phyloP scores from a whole-genome alignment of 2,113 vertebrate species.

The Eupsittula cactorum region DNA sequence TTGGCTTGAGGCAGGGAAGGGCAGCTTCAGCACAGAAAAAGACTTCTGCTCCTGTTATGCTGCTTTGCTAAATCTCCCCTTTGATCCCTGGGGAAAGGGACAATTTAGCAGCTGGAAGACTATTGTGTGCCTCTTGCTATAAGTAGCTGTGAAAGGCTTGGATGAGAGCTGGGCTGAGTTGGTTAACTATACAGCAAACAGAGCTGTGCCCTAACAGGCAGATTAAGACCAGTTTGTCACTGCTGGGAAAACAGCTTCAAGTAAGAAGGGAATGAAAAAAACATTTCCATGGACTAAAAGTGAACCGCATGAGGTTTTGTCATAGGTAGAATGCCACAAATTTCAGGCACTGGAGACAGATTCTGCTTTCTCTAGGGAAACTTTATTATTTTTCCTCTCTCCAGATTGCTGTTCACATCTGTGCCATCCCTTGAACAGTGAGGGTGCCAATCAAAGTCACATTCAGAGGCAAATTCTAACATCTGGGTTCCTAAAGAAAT shows the following conservation, averaged over 20 bases:
- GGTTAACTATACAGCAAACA: neutral
- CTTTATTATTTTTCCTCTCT: neutral
- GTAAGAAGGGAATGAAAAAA: neutral
- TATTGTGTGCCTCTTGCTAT: conserved; percentile 34
- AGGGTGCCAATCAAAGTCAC: neutral
- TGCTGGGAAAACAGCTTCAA: neutral
- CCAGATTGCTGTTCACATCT: neutral
- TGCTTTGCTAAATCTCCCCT: conserved; percentile 17
- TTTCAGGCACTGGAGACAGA: neutral
- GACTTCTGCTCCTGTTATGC: neutral
- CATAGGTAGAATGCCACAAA: neutral
- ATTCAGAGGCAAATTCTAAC: neutral
- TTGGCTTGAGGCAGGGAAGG: conserved; percentile 30
- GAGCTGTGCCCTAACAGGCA: neutral
- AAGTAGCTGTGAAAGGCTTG: neutral
- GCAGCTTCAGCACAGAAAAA: conserved; percentile 47
- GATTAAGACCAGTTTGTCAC: neutral
- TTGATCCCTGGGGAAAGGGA: conserved; percentile 55
- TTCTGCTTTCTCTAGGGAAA: neutral
- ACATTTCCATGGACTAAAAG: neutral
- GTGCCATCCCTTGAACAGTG: neutral
- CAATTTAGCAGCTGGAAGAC: conserved; percentile 34
- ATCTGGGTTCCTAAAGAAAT: neutral
- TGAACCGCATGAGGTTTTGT: neutral
- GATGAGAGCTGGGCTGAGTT: neutral